Evolutionary conservation across 1,140 invertebrate species (phyloP).

Genomic region (Lepidurus packardi): DNA sequence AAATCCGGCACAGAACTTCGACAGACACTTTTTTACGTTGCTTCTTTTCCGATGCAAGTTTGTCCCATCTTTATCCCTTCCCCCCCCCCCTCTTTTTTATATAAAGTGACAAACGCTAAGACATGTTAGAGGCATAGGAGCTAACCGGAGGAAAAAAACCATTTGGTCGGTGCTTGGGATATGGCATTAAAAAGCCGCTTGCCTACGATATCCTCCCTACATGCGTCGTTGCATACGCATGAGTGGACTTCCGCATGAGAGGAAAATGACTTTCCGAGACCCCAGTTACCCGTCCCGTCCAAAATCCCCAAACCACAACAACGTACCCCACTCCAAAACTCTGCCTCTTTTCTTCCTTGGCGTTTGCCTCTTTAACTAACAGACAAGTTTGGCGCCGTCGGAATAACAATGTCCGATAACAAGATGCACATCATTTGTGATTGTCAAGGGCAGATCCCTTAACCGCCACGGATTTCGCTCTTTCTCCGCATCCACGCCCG

Average conservation of each 20-base stretch:
- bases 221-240: conserved; percentile 17
- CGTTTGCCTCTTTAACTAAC: conserved; percentile 8
- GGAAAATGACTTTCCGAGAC: background rate
- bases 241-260: background rate
- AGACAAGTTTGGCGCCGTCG: conserved; percentile 17
- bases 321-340: background rate
- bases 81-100: background rate
- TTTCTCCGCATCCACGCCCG: background rate
- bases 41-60: too few species aligned
- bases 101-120: background rate
- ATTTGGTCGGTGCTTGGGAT: background rate
- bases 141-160: conserved; percentile 1
- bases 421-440: conserved; percentile 19
- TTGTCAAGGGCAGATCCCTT: conserved; percentile 18
- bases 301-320: background rate
- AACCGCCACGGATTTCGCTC: background rate
- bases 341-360: background rate
- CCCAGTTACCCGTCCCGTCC: too few species aligned
- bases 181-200: conserved; percentile 5
- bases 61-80: too few species aligned
- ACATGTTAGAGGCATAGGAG: background rate
- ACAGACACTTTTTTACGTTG: too few species aligned
- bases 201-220: conserved; percentile 1
- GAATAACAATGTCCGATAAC: conserved; percentile 22
- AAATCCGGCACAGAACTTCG: too few species aligned